Conservation (phyloP, 2,113 vertebrate species). For the Halcyon malimbica region DNA sequence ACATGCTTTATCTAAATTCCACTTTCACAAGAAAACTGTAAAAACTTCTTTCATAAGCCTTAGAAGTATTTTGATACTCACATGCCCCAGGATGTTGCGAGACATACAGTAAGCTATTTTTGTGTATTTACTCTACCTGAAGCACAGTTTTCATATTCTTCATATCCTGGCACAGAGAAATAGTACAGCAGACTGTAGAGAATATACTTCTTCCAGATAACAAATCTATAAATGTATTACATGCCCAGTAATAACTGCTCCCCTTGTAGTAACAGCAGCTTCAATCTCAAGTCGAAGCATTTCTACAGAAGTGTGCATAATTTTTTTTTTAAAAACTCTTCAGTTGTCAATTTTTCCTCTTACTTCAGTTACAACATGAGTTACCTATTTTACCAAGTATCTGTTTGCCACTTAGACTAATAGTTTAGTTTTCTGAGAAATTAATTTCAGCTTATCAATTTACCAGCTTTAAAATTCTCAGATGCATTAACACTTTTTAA, state of each 20-base stretch:
- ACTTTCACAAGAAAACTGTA: background rate
- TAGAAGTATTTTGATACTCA: background rate
- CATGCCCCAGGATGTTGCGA: background rate
- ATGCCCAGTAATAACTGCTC: background rate
- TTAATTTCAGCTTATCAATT: background rate
- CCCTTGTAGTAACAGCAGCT: background rate
- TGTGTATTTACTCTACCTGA: background rate
- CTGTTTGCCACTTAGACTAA: fast-evolving
- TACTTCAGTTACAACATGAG: background rate
- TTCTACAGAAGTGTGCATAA: background rate
- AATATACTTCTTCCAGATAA: background rate
- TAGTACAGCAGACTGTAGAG: background rate
- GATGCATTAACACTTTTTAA: background rate
- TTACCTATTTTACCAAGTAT: background rate
- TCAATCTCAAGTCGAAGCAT: background rate
- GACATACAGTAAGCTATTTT: background rate
- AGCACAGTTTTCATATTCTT: background rate
- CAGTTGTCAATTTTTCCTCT: background rate
- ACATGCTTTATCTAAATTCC: background rate
- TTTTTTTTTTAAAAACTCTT: background rate
- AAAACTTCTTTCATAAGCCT: background rate
- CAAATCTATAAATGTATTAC: background rate
- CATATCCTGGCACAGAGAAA: background rate
- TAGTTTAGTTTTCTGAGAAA: background rate
- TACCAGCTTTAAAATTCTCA: background rate